Evolutionary conservation across 2,797 vertebrate species (phyloP).

Genomic region (Tenualosa thibaudeaui): DNA sequence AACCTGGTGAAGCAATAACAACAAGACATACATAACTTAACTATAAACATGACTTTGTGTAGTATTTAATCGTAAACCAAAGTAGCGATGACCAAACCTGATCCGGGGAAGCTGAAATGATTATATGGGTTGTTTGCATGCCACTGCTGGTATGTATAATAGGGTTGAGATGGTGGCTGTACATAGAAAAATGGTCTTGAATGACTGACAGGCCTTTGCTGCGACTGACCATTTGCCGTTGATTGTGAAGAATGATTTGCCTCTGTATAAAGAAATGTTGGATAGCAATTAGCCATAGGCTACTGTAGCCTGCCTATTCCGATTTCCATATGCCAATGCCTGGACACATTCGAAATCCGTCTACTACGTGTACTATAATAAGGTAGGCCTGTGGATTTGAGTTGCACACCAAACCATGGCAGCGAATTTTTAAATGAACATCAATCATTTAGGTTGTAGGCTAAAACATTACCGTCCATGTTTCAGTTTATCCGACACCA

Average conservation of each 20-base stretch:
- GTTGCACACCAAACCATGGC: neutral
- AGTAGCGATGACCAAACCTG: constrained; percentile 57
- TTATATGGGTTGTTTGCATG: constrained; percentile 69
- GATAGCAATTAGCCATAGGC: neutral
- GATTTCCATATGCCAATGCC: neutral
- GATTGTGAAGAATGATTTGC: constrained; percentile 50
- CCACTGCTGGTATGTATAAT: constrained; percentile 70
- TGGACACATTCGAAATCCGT: neutral
- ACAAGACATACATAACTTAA: no score
- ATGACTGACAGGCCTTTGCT: constrained; percentile 61
- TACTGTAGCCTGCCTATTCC: neutral
- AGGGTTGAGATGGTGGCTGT: constrained; percentile 75
- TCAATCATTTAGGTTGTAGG: no score
- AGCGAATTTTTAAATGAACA: neutral
- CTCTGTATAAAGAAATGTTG: constrained; percentile 33
- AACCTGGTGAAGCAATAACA: constrained; percentile 56
- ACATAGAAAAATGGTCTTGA: constrained; percentile 78
- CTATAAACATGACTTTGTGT: neutral
- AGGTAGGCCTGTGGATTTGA: neutral
- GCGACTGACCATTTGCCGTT: constrained; percentile 52
- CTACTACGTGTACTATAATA: no score
- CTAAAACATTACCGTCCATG: constrained; percentile 4
- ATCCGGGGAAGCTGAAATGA: constrained; percentile 65
- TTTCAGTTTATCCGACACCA: neutral
- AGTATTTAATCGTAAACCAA: neutral